Conservation (phyloP, 1,140 invertebrate species). For the Brachionus asplanchnoidis region DNA sequence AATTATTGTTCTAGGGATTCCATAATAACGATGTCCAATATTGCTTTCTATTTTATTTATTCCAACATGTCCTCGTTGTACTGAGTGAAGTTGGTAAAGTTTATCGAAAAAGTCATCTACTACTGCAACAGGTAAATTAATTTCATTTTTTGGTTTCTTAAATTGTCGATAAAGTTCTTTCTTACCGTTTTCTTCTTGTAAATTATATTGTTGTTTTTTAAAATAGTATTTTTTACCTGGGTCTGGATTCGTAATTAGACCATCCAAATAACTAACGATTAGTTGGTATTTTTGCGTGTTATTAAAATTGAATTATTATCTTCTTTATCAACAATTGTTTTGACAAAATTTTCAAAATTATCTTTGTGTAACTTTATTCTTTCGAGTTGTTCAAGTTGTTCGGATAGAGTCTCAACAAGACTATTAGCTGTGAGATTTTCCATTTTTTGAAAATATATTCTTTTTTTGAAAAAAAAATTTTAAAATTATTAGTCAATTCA, state of each 20-base stretch:
- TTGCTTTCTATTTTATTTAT: background rate
- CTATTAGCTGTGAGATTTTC: no score
- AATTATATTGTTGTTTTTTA: background rate
- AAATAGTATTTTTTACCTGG: background rate
- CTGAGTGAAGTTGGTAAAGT: background rate
- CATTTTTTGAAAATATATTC: no score
- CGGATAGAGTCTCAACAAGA: no score
- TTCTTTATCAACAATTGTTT: background rate
- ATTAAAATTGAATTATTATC: background rate
- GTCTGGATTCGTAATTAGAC: background rate
- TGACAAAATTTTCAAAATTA: no score
- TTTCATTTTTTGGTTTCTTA: background rate
- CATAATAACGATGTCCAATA: background rate
- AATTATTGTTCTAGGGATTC: background rate
- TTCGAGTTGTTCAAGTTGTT: no score
- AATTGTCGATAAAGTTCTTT: background rate
- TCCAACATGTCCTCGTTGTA: background rate
- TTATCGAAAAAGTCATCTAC: background rate
- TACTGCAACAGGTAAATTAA: background rate
- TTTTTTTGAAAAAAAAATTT: no score
- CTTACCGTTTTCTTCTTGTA: constrained; percentile 1
- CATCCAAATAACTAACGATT: no score
- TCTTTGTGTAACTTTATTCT: no score
- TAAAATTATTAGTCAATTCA: no score
- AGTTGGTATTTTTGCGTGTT: no score